Conservation (phyloP, 2,113 vertebrate genomes). For the Rhinoderma darwinii region DNA sequence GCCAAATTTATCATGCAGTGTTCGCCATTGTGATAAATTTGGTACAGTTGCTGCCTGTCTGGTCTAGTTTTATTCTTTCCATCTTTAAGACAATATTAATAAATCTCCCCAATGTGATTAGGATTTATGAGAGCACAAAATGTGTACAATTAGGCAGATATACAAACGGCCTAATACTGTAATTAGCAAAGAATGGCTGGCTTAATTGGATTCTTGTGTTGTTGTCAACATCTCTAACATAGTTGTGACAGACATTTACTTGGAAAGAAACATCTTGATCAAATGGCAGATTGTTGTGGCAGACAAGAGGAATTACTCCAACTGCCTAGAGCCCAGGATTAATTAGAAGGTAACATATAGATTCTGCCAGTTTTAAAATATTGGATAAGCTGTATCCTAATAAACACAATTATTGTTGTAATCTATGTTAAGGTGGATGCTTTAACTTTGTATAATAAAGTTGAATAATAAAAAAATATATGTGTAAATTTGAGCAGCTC, state of each 20-base stretch:
- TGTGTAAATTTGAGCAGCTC: no score
- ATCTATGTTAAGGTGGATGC: no score
- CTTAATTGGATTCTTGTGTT: conserved; percentile 23
- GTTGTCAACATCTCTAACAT: conserved; percentile 22
- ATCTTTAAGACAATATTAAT: no score
- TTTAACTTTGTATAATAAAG: no score
- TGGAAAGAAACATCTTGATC: neutral
- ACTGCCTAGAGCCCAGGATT: conserved; percentile 14
- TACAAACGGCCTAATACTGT: neutral
- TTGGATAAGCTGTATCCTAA: neutral
- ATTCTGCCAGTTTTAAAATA: neutral
- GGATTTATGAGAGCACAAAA: conserved; percentile 1
- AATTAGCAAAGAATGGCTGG: conserved; percentile 15
- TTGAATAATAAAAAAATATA: no score
- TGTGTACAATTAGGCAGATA: neutral
- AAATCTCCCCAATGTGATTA: no score
- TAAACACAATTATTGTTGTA: no score
- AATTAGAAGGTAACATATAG: conserved; percentile 17
- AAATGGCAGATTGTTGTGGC: conserved; percentile 32
- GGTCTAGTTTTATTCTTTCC: no score
- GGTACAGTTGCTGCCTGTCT: no score
- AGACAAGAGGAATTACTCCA: conserved; percentile 35
- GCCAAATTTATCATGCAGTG: no score
- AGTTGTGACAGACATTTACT: conserved; percentile 29
- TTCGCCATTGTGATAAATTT: no score